phyloP scores from a whole-genome alignment of 1,140 invertebrate genomes.

The Pentalonia nigronervosa region DNA sequence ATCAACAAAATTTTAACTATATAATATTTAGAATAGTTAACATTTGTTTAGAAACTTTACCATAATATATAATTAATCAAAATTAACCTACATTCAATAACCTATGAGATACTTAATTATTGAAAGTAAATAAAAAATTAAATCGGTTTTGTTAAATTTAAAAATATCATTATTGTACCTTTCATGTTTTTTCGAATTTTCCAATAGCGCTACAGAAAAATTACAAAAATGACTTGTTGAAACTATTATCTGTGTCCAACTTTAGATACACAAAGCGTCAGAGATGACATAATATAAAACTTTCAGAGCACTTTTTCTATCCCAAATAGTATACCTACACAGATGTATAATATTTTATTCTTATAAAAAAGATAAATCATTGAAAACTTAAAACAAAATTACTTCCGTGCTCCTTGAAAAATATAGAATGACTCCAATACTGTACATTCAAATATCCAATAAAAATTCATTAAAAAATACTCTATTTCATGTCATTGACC shows the following conservation, averaged over 20 bases:
- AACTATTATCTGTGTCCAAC: not conserved
- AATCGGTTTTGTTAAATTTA: not conserved
- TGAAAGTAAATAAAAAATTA: not conserved
- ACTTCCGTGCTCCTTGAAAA: not conserved
- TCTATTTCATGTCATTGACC: too few species aligned
- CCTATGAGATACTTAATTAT: not conserved
- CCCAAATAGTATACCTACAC: not conserved
- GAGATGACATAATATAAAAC: not conserved
- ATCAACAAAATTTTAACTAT: not conserved
- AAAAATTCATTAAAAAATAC: too few species aligned
- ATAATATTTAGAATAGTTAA: not conserved
- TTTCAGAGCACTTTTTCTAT: not conserved
- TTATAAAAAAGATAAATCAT: not conserved
- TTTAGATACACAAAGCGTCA: not conserved
- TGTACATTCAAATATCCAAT: not conserved
- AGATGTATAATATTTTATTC: not conserved
- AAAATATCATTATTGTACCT: not conserved
- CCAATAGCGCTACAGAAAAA: not conserved
- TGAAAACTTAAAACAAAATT: constrained; percentile 10
- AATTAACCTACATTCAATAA: not conserved
- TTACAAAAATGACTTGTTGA: not conserved
- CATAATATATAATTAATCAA: not conserved
- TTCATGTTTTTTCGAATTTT: not conserved
- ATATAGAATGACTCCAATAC: not conserved
- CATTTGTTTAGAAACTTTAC: not conserved